phyloP scores from a whole-genome alignment of 1,140 invertebrate species.

The Drosophila auraria region DNA sequence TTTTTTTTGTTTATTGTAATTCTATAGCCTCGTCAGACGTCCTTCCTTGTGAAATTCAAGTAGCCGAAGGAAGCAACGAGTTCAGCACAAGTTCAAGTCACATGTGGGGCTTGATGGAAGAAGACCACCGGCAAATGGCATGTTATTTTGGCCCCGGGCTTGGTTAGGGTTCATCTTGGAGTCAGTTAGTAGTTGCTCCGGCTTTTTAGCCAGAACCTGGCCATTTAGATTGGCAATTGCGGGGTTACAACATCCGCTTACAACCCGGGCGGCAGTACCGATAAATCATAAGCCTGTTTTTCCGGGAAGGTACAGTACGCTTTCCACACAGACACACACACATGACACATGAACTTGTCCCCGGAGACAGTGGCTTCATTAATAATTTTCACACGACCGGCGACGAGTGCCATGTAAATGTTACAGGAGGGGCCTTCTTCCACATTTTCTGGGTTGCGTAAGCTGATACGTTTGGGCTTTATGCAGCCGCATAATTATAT shows the following conservation, averaged over 20 bases:
- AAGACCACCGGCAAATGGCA: constrained; percentile 45
- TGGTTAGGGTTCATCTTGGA: constrained; percentile 30
- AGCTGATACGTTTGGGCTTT: constrained; percentile 57
- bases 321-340: constrained; percentile 20
- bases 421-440: constrained; percentile 17
- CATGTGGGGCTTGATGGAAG: constrained; percentile 57
- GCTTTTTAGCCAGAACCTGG: constrained; percentile 64
- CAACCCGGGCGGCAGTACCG: constrained; percentile 40
- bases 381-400: constrained; percentile 79
- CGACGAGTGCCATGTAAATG: constrained; percentile 21
- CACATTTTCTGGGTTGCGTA: constrained; percentile 60
- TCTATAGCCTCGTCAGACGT: constrained; percentile 50
- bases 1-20: constrained; percentile 40
- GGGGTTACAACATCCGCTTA: constrained; percentile 73
- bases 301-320: constrained; percentile 60
- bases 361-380: constrained; percentile 63
- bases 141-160: constrained; percentile 9
- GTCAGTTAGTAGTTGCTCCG: constrained; percentile 6
- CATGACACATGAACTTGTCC: constrained; percentile 54
- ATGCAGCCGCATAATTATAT: constrained; percentile 80
- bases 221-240: constrained; percentile 70
- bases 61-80: constrained; percentile 71
- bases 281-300: constrained; percentile 56
- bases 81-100: constrained; percentile 70
- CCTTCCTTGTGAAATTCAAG: constrained; percentile 71